A percentile compares a stretch with the other conserved stretches of the same genome.
Conservation (phyloP, 2,888 invertebrate genomes). For the Drosophila fungiperda region DNA sequence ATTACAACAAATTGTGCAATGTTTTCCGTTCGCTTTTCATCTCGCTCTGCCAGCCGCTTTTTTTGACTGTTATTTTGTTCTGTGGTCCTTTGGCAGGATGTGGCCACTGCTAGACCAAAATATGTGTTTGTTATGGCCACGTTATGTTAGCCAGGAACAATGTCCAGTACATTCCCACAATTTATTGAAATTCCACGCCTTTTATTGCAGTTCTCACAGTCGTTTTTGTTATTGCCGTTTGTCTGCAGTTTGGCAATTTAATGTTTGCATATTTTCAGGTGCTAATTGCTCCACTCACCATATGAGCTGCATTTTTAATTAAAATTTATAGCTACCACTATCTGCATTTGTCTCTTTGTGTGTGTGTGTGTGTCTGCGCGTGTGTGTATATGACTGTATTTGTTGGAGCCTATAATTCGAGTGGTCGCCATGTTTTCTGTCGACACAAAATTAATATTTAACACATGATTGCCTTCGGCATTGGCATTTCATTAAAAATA, state of each 20-base stretch:
- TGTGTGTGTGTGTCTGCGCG: slow-evolving; percentile 5
- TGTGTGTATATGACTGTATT: slow-evolving; percentile 22
- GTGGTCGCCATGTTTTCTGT: slow-evolving; percentile 72
- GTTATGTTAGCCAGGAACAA: slow-evolving; percentile 79
- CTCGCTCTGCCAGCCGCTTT: slow-evolving; percentile 41
- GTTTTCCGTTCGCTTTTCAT: slow-evolving; percentile 68
- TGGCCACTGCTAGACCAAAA: slow-evolving; percentile 80
- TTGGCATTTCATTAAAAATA: slow-evolving; percentile 76
- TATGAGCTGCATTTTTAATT: slow-evolving; percentile 84
- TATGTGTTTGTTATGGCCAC: slow-evolving; percentile 84
- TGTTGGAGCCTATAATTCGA: slow-evolving; percentile 50
- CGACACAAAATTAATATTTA: slow-evolving; percentile 77
- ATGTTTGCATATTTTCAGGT: slow-evolving; percentile 85
- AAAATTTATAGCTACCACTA: slow-evolving; percentile 75
- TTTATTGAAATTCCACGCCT: slow-evolving; percentile 73
- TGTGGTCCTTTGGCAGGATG: slow-evolving; percentile 66
- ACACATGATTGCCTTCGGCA: slow-evolving; percentile 82
- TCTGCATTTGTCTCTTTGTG: slow-evolving; percentile 4
- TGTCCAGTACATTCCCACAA: slow-evolving; percentile 54
- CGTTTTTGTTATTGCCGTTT: slow-evolving; percentile 32
- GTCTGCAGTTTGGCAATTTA: slow-evolving; percentile 79
- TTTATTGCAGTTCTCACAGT: slow-evolving; percentile 24
- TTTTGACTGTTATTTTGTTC: slow-evolving; percentile 3
- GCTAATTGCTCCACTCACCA: slow-evolving; percentile 84
- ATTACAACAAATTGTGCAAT: slow-evolving; percentile 74